Evolutionary conservation across 2,888 invertebrate species (phyloP).

Genomic region (Eupithecia subfuscata): DNA sequence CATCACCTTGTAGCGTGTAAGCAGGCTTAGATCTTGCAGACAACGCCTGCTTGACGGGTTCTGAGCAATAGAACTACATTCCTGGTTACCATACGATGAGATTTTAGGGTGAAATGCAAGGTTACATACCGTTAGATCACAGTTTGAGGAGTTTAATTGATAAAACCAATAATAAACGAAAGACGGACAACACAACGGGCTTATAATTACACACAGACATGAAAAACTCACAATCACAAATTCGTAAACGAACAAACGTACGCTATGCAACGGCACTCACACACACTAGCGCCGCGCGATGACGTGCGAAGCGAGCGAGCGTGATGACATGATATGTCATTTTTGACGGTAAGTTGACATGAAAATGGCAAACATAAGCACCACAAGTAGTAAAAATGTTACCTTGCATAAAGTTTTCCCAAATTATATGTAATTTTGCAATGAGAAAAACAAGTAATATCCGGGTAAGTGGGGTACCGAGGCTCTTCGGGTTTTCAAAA

Average conservation of each 20-base stretch:
- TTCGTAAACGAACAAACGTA: conserved; percentile 65
- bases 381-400: conserved; percentile 11
- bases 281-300: conserved; percentile 64
- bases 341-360: conserved; percentile 9
- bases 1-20: conserved; percentile 38
- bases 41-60: conserved; percentile 78
- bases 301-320: conserved; percentile 13
- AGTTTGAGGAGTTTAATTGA: conserved; percentile 80
- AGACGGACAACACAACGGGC: conserved; percentile 77
- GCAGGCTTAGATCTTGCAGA: conserved; percentile 55
- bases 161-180: conserved; percentile 78
- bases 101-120: conserved; percentile 47
- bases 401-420: not conserved
- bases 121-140: conserved; percentile 76
- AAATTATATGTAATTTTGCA: not conserved
- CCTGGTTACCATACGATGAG: conserved; percentile 46
- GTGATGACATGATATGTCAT: conserved; percentile 11
- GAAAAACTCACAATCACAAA: conserved; percentile 55
- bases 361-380: not conserved
- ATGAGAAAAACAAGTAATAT: not conserved
- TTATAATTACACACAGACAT: conserved; percentile 81
- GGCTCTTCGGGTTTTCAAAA: too few species aligned
- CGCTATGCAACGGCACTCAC: conserved; percentile 59
- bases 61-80: conserved; percentile 51
- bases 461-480: too few species aligned